These are phyloP conservation scores for Pyrgus malvae DNA, from an alignment of 2,888 invertebrate species.

Conservation along the genomic window DNA sequence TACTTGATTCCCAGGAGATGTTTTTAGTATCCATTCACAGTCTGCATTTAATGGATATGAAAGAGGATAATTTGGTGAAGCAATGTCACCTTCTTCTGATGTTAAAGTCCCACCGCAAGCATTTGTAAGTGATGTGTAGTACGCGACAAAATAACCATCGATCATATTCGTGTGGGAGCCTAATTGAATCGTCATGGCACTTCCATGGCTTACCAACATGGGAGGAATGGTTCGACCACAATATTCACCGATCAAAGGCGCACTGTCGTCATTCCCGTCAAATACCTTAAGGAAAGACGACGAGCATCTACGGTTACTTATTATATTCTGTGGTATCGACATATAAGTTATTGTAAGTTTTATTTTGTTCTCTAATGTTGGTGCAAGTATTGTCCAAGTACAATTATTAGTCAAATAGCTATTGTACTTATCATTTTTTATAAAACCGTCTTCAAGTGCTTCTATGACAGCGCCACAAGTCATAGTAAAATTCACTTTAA, in stretches of 20 bases:
- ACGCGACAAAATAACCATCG: constrained; percentile 60
- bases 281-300: constrained; percentile 78
- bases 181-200: constrained; percentile 79
- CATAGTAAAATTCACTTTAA: constrained; percentile 85
- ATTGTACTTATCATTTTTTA: constrained; percentile 60
- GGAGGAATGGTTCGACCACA: constrained; percentile 85
- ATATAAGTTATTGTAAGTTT: constrained; percentile 86
- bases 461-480: constrained; percentile 86
- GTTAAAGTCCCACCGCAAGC: constrained; percentile 92
- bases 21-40: constrained; percentile 86
- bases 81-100: constrained; percentile 87
- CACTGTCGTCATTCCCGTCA: constrained; percentile 85
- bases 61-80: constrained; percentile 93
- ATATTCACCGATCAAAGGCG: constrained; percentile 85
- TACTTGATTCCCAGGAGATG: constrained; percentile 85
- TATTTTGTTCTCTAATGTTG: constrained; percentile 81
- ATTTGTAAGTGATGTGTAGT: constrained; percentile 70
- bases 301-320: constrained; percentile 53
- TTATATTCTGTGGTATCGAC: constrained; percentile 55
- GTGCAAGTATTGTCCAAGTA: constrained; percentile 86
- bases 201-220: constrained; percentile 86
- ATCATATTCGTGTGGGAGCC: constrained; percentile 54
- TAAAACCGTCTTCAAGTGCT: constrained; percentile 80
- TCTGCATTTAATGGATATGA: constrained; percentile 85
- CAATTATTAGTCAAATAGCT: constrained; percentile 78